Evolutionary conservation across 2,888 invertebrate genomes (phyloP).

Genomic region (Fragum fragum): DNA sequence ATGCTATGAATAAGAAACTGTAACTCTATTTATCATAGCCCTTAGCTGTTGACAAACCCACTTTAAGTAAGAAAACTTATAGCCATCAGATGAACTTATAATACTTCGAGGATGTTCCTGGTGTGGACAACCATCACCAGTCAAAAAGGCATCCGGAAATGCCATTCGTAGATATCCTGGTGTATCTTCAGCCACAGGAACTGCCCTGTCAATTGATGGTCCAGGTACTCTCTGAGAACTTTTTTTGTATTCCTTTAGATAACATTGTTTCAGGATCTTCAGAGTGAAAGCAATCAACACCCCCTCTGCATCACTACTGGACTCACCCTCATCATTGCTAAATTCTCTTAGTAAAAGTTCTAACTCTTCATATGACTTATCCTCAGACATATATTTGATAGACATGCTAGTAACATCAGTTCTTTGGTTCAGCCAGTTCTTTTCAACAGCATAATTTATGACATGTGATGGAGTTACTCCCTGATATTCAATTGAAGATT

Average conservation of each 20-base stretch:
- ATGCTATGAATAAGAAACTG: conserved; percentile 10
- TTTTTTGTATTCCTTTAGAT: neutral
- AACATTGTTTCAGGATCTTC: neutral
- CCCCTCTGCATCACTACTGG: neutral
- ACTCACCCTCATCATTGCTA: neutral
- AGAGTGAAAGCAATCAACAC: neutral
- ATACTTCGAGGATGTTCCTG: neutral
- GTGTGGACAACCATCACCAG: conserved; percentile 1
- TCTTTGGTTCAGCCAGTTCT: neutral
- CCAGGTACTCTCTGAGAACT: neutral
- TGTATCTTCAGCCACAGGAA: conserved; percentile 9
- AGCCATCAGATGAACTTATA: neutral
- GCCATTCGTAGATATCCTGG: conserved; percentile 2
- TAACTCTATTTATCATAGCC: conserved; percentile 7
- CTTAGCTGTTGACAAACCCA: neutral
- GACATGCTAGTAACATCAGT: neutral
- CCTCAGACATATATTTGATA: neutral
- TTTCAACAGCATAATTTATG: neutral
- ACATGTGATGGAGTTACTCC: neutral
- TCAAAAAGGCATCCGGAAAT: neutral
- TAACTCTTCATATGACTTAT: neutral
- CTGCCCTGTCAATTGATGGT: neutral
- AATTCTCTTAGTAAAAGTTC: conserved; percentile 1
- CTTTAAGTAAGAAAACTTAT: neutral
- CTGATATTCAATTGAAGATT: neutral